Percentiles rank a stretch among this genome's conserved stretches.
phyloP scores from a whole-genome alignment of 2,888 invertebrate species.

The Drosophila gaucha region DNA sequence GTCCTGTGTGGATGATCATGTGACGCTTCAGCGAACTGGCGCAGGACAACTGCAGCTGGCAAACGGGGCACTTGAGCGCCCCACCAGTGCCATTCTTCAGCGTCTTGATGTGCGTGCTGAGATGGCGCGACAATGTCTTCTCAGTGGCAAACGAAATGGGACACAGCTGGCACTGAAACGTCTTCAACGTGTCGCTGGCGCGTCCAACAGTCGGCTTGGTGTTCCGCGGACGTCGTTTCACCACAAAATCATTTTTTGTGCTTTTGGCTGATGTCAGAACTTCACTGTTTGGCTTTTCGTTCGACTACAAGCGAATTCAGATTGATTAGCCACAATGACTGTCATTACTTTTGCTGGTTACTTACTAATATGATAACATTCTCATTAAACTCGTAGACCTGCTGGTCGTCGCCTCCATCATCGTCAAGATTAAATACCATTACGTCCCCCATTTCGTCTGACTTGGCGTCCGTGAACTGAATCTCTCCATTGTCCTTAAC shows the following conservation, averaged over 20 bases:
- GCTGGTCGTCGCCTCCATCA: slow-evolving; percentile 55
- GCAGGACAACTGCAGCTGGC: slow-evolving; percentile 89
- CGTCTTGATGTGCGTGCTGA: slow-evolving; percentile 87
- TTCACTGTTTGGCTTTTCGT: slow-evolving; percentile 26
- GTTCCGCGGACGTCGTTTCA: slow-evolving; percentile 29
- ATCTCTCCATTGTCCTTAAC: slow-evolving; percentile 81
- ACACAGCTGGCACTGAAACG: slow-evolving; percentile 88
- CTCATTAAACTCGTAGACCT: slow-evolving; percentile 81
- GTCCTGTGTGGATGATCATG: slow-evolving; percentile 88
- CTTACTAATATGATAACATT: slow-evolving; percentile 85
- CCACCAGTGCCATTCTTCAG: slow-evolving; percentile 86
- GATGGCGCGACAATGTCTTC: slow-evolving; percentile 87
- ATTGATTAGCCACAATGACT: background rate
- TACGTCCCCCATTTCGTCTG: slow-evolving; percentile 64
- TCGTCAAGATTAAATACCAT: slow-evolving; percentile 66
- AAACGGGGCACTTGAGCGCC: slow-evolving; percentile 85
- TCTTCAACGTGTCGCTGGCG: slow-evolving; percentile 83
- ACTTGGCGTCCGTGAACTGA: slow-evolving; percentile 65
- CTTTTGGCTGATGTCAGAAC: slow-evolving; percentile 2
- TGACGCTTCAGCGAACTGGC: slow-evolving; percentile 88
- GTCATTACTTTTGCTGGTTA: rapidly evolving
- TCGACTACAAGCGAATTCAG: slow-evolving; percentile 31
- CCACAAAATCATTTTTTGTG: slow-evolving; percentile 34
- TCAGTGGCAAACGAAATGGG: slow-evolving; percentile 88
- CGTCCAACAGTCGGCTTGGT: slow-evolving; percentile 40